Percentiles rank a stretch among this genome's conserved stretches.
Conservation (phyloP, 2,113 vertebrate genomes). For the Pantherophis guttatus region DNA sequence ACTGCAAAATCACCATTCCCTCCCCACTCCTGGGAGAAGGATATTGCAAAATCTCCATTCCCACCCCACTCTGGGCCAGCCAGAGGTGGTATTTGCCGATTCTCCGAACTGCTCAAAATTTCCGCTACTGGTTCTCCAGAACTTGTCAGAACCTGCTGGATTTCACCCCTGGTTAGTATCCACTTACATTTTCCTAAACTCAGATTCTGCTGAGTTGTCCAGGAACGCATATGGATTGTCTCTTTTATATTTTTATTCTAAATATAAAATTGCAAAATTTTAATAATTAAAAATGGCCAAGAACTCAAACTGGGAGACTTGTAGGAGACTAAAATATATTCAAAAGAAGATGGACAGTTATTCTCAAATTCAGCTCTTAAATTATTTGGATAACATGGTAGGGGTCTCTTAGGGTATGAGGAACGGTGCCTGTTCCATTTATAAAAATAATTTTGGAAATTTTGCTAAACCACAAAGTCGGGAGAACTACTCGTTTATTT, state of each 20-base stretch:
- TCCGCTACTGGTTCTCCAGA: no score
- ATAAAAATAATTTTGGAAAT: background rate
- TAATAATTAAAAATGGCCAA: background rate
- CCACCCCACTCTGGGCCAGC: no score
- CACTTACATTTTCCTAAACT: background rate
- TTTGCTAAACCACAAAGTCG: background rate
- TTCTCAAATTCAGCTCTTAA: background rate
- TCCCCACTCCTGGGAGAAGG: no score
- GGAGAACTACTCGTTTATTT: background rate
- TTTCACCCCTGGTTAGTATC: background rate
- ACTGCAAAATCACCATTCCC: no score
- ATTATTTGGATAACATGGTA: background rate
- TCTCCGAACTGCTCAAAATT: no score
- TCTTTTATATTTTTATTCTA: background rate
- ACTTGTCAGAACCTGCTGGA: no score
- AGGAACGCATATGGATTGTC: background rate
- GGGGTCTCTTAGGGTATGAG: background rate
- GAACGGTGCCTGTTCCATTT: background rate
- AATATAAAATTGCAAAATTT: background rate
- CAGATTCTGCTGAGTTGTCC: background rate
- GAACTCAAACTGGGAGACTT: background rate
- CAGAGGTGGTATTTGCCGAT: no score
- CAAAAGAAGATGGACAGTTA: background rate
- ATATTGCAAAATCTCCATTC: no score
- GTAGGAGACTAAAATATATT: background rate